A percentile compares a stretch with the other conserved stretches of the same genome.
Evolutionary conservation across 2,888 invertebrate species (phyloP).

Genomic region (Kryphioiulus occultus): DNA sequence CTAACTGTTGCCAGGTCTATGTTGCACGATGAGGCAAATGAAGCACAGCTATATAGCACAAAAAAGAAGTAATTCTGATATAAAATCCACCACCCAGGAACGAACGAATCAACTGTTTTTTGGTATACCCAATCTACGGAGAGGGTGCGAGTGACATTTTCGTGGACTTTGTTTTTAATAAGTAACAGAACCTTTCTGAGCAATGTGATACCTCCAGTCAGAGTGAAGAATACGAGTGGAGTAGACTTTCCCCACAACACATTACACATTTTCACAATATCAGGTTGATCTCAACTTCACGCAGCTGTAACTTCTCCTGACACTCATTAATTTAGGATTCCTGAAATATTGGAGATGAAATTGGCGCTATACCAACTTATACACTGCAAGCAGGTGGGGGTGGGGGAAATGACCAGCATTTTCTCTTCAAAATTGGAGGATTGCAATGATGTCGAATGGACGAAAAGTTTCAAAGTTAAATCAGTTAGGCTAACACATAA

Average conservation of each 20-base stretch:
- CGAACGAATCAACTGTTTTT: background rate
- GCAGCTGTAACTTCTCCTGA: constrained; percentile 24
- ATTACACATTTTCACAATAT: background rate
- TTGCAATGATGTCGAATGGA: no score
- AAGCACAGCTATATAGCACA: background rate
- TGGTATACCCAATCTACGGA: background rate
- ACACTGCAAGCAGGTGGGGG: background rate
- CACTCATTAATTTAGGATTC: background rate
- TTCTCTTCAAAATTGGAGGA: no score
- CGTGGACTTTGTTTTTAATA: background rate
- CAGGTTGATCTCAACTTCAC: constrained; percentile 1
- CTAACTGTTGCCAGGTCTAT: constrained; percentile 20
- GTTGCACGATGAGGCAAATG: background rate
- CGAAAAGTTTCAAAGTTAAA: no score
- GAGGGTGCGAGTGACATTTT: background rate
- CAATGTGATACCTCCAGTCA: background rate
- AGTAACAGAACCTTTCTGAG: background rate
- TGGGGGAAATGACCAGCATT: no score
- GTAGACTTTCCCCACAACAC: constrained; percentile 24
- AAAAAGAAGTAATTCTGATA: background rate
- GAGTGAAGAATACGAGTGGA: background rate
- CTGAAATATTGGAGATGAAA: constrained; percentile 3
- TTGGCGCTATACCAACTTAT: background rate
- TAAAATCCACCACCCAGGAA: background rate
- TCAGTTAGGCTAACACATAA: no score